phyloP scores from a whole-genome alignment of 1,140 invertebrate species.

The Platorchestia sp. region DNA sequence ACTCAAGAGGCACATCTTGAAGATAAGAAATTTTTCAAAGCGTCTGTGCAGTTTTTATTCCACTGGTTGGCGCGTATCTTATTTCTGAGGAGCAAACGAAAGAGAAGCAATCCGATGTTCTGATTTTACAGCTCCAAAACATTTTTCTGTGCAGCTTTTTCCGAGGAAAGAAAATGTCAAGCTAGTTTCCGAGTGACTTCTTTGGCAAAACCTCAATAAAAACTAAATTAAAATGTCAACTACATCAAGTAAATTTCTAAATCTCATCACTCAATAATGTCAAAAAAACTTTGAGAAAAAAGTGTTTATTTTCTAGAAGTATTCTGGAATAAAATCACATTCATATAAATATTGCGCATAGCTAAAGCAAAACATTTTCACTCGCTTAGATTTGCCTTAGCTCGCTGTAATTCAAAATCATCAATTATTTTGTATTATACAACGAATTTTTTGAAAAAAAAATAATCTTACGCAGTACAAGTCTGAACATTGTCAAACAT shows the following conservation, averaged over 20 bases:
- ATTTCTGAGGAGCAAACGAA: neutral
- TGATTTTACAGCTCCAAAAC: neutral
- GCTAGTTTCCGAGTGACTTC: neutral
- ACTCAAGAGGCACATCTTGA: neutral
- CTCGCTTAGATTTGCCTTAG: too few species aligned
- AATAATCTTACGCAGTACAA: neutral
- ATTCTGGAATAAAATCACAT: neutral
- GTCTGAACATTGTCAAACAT: neutral
- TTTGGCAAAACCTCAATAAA: neutral
- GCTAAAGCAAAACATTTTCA: too few species aligned
- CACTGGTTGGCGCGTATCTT: neutral
- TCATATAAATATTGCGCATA: too few species aligned
- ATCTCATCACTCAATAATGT: neutral
- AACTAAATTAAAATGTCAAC: neutral
- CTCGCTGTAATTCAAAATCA: neutral
- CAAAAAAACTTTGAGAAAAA: neutral
- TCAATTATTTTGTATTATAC: neutral
- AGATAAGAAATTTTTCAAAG: neutral
- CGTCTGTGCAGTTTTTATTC: neutral
- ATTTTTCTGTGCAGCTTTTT: neutral
- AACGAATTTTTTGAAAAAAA: too few species aligned
- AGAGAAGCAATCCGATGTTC: neutral
- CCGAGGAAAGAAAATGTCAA: neutral
- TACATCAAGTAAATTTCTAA: neutral
- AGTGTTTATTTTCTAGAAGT: neutral